Percentiles rank a stretch among this genome's conserved stretches.
Conservation (phyloP, 2,888 invertebrate species). For the Cylindroiulus punctatus region DNA sequence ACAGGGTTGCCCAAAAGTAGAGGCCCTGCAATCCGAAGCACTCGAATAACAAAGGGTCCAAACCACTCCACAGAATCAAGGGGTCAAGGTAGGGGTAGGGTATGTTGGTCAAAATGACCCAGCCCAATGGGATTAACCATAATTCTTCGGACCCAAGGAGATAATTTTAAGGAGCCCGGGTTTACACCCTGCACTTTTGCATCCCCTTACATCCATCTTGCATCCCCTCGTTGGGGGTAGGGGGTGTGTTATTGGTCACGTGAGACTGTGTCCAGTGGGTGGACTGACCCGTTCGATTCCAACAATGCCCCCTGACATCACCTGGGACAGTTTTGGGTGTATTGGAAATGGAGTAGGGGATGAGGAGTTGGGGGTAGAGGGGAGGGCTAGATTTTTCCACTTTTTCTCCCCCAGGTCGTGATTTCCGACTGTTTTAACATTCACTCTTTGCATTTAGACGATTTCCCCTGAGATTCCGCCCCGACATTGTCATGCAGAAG, state of each 20-base stretch:
- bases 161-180: not conserved
- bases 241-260: not conserved
- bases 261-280: not conserved
- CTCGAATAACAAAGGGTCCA: not conserved
- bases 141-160: not conserved
- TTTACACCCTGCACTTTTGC: not conserved
- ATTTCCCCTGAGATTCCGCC: constrained; percentile 11
- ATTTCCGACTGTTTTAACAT: constrained; percentile 48
- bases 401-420: constrained; percentile 12
- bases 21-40: not conserved
- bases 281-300: not conserved
- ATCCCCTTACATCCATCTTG: no score
- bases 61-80: not conserved
- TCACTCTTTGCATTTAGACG: constrained; percentile 48
- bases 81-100: not conserved
- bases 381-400: not conserved
- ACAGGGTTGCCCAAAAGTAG: no score
- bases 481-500: constrained; percentile 23
- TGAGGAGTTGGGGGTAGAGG: not conserved
- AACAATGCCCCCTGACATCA: not conserved
- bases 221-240: not conserved
- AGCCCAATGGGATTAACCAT: not conserved
- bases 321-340: not conserved
- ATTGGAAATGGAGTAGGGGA: not conserved
- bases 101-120: no score